Evolutionary conservation across 2,888 invertebrate genomes (phyloP).

Genomic region (Cinara cedri): DNA sequence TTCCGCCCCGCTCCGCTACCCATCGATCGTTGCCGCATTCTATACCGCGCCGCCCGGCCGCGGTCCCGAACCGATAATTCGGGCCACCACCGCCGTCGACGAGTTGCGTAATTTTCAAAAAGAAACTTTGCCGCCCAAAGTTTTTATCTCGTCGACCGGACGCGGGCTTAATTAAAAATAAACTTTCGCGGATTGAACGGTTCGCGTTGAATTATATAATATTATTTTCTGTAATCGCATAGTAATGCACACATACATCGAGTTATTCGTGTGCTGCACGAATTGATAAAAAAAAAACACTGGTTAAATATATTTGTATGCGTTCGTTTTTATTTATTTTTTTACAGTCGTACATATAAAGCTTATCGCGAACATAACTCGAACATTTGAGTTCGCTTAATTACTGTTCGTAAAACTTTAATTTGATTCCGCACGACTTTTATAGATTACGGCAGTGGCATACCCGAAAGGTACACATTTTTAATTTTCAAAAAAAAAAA

Average conservation of each 20-base stretch:
- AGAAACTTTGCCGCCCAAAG: conserved; percentile 25
- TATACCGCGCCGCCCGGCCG: background rate
- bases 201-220: background rate
- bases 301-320: background rate
- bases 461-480: too few species aligned
- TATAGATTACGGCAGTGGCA: background rate
- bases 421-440: background rate
- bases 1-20: background rate
- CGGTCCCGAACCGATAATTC: background rate
- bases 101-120: conserved; percentile 28
- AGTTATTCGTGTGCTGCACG: too few species aligned
- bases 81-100: background rate
- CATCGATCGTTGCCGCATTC: background rate
- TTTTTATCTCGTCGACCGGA: conserved; percentile 54
- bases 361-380: conserved; percentile 4
- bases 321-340: background rate
- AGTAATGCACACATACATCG: background rate
- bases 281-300: background rate
- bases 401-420: conserved; percentile 45
- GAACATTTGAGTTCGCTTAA: background rate
- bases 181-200: conserved; percentile 32
- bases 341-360: background rate
- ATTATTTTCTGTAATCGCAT: conserved; percentile 34
- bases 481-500: too few species aligned
- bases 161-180: conserved; percentile 51